phyloP scores from a whole-genome alignment of 2,113 vertebrate species.

The Litocranius walleri region DNA sequence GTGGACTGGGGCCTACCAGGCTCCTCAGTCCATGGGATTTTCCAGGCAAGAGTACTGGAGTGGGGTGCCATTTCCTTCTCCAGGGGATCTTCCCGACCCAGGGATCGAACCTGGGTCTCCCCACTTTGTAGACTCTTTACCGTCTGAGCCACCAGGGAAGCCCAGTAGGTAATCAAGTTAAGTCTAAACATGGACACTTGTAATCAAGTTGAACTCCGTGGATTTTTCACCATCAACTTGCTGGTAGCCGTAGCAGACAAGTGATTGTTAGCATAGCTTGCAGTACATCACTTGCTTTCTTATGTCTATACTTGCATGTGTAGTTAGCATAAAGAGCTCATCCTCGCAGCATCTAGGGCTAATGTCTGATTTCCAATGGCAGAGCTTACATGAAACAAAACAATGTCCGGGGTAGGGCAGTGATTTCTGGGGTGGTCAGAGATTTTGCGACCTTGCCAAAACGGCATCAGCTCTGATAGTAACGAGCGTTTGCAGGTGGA shows the following conservation, averaged over 20 bases:
- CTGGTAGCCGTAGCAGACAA: neutral
- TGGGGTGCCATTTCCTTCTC: no score
- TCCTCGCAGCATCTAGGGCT: constrained; percentile 27
- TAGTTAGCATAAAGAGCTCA: neutral
- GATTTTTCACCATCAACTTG: neutral
- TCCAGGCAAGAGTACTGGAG: no score
- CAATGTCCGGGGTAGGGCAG: neutral
- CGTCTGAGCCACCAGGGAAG: no score
- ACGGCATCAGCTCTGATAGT: neutral
- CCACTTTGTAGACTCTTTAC: no score
- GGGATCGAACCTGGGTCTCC: no score
- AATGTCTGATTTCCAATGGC: constrained; percentile 5
- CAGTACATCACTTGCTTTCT: constrained; percentile 43
- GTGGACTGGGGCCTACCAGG: no score
- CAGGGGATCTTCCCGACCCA: neutral
- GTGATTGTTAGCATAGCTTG: neutral
- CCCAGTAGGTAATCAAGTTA: neutral
- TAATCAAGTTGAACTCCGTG: neutral
- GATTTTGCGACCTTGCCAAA: neutral
- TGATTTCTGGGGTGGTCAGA: neutral
- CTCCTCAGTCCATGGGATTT: no score
- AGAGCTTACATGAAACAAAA: neutral
- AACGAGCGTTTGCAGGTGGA: neutral
- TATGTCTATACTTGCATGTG: constrained; percentile 36
- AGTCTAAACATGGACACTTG: neutral